Conservation (phyloP, 2,797 vertebrate genomes). For the Pangasius mekongensis region DNA sequence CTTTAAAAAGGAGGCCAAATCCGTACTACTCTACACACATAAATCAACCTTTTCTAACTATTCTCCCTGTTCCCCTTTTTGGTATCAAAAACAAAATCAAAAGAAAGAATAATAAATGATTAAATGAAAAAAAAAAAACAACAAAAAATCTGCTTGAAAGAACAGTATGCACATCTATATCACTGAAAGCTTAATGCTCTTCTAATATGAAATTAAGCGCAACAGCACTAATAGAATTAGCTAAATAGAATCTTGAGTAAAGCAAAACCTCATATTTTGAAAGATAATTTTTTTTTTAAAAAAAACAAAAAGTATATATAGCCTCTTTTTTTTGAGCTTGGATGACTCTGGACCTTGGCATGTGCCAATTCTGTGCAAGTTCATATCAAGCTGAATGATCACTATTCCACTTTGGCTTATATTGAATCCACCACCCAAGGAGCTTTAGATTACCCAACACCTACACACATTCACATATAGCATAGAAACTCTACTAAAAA, state of each 20-base stretch:
- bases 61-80: constrained; percentile 66
- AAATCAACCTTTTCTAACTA: constrained; percentile 15
- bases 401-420: constrained; percentile 75
- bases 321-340: constrained; percentile 53
- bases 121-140: constrained; percentile 65
- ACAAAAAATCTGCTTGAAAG: constrained; percentile 46
- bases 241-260: constrained; percentile 52
- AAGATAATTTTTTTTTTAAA: background rate
- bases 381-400: constrained; percentile 66
- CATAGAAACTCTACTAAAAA: constrained; percentile 21
- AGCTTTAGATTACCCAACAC: constrained; percentile 64
- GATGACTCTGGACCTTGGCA: constrained; percentile 64
- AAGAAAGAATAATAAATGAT: constrained; percentile 27
- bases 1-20: constrained; percentile 64
- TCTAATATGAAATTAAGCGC: constrained; percentile 61
- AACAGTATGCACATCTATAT: constrained; percentile 46
- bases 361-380: constrained; percentile 72
- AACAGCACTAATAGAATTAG: constrained; percentile 33
- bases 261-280: constrained; percentile 49
- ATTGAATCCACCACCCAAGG: constrained; percentile 65
- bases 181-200: constrained; percentile 49
- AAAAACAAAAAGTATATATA: constrained; percentile 41
- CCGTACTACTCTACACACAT: constrained; percentile 61
- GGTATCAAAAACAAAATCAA: constrained; percentile 70
- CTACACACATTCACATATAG: constrained; percentile 59